Base-by-base conservation (phyloP, 2,888 invertebrate species). In the Acanthacorydalis orientalis region DNA sequence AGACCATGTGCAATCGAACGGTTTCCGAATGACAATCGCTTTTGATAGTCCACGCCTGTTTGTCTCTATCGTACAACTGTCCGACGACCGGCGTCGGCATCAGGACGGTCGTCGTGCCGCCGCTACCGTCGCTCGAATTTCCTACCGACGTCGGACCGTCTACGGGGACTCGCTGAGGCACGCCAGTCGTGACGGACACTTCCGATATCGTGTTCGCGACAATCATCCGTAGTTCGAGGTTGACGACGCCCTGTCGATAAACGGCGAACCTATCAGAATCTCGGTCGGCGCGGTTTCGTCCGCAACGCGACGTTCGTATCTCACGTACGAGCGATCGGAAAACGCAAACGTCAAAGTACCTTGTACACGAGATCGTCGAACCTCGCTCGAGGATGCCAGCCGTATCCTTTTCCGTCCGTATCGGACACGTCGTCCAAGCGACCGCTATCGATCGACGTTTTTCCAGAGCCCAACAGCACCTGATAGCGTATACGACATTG, bases 11-110 rank as follows among this genome's bases (percentile, higher is more conserved):
- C 42, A 87, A 70, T 14, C 82, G 72, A 49, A 87, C 77, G 16
- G 77, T 77, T 55, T 84, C 83, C 7, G 83, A 82, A 57, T 83
- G 83, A 49, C 80, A 75, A 62, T 87, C 85, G 38, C 82, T 80
- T 54, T 84, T 77, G 49, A 87, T 69, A 46, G 79, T 73, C 86
- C 86, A 85, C 7, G 82, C 82, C 57, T 80, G 81, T 58, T 85
- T 85, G 64, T 87, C 86, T 9, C 83, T 69, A 63, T 87, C 87
- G 64, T 84, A 85, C 61, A 83, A 82, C 10, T 74, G 74, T 31
- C 73, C 68, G 6, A 72, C 69, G 31, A 77, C 72, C 0, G 77
- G 75, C 0, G 74, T 69, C 1, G 77, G 68, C 1, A 76, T 68
- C 0, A 67, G 64, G n/a, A 73, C 60, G 16, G 74, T 68, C 1